A percentile compares a stretch with the other conserved stretches of the same genome.
Conservation (phyloP, 2,888 invertebrate genomes). For the Gerris lacustris region DNA sequence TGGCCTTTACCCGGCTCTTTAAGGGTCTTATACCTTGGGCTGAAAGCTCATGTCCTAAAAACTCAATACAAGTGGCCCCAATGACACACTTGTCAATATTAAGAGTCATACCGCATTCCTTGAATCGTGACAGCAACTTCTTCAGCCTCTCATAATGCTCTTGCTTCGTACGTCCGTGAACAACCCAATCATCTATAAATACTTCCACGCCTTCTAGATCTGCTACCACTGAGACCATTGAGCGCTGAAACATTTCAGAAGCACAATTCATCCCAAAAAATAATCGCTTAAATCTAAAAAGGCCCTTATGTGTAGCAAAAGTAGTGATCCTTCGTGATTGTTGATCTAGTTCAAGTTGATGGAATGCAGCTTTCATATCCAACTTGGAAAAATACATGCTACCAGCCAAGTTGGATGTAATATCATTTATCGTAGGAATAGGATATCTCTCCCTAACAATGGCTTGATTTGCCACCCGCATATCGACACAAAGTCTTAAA, state of each 20-base stretch:
- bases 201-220: neutral
- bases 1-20: neutral
- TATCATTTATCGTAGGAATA: too few species aligned
- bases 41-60: neutral
- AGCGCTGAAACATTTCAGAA: conserved; percentile 12
- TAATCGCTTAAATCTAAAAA: conserved; percentile 8
- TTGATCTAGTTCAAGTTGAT: conserved; percentile 7
- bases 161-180: neutral
- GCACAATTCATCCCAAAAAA: conserved; percentile 13
- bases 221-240: conserved; percentile 2
- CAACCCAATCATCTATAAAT: neutral
- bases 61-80: neutral
- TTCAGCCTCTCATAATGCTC: neutral
- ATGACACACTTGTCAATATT: neutral
- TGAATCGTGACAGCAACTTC: neutral
- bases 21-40: neutral
- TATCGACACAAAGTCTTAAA: conserved; percentile 9
- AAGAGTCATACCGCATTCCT: neutral
- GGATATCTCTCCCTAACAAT: conserved; percentile 13
- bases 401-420: neutral
- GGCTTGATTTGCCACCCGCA: conserved; percentile 12
- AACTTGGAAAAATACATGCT: conserved; percentile 10
- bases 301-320: conserved; percentile 12
- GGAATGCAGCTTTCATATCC: conserved; percentile 13
- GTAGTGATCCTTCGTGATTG: conserved; percentile 11